These are phyloP conservation scores for Protaetia brevitarsis DNA, from an alignment of 1,140 invertebrate species.

Conservation along the genomic window DNA sequence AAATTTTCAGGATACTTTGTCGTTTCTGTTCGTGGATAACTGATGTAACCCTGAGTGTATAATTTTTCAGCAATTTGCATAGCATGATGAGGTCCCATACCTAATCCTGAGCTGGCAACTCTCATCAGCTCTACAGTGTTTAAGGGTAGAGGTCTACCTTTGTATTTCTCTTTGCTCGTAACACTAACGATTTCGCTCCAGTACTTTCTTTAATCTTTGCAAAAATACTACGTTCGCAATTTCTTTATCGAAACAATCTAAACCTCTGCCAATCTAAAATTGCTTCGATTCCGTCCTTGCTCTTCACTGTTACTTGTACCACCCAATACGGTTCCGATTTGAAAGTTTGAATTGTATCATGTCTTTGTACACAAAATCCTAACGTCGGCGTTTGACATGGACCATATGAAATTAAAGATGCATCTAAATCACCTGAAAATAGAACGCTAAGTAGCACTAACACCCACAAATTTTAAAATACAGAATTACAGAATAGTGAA, in stretches of 20 bases:
- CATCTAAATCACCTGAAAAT: conserved; percentile 95
- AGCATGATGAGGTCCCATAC: conserved; percentile 93
- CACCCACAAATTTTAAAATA: too few relatives aligned
- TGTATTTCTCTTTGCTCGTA: conserved; percentile 76
- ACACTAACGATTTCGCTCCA: conserved; percentile 72
- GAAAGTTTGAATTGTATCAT: conserved; percentile 98
- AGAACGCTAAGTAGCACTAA: too few relatives aligned
- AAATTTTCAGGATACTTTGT: conserved; percentile 95
- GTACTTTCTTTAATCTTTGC: conserved; percentile 78
- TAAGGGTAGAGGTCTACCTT: conserved; percentile 82
- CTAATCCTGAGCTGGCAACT: conserved; percentile 88
- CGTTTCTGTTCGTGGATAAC: conserved; percentile 95
- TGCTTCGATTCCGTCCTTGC: conserved; percentile 63
- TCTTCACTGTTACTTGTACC: conserved; percentile 70
- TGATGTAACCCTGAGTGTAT: conserved; percentile 93
- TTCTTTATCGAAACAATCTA: conserved; percentile 91
- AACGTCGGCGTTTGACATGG: conserved; percentile 99
- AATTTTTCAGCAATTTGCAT: conserved; percentile 94
- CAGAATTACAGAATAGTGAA: too few relatives aligned
- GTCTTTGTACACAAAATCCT: conserved; percentile 97
- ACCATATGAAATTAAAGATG: conserved; percentile 95
- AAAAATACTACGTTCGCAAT: conserved; percentile 92
- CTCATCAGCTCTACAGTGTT: conserved; percentile 97
- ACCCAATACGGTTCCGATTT: conserved; percentile 98
- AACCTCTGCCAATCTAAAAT: conserved; percentile 85